Percentiles rank a stretch among this genome's conserved stretches.
phyloP scores from a whole-genome alignment of 1,140 invertebrate species.

The Antheraea mylitta region DNA sequence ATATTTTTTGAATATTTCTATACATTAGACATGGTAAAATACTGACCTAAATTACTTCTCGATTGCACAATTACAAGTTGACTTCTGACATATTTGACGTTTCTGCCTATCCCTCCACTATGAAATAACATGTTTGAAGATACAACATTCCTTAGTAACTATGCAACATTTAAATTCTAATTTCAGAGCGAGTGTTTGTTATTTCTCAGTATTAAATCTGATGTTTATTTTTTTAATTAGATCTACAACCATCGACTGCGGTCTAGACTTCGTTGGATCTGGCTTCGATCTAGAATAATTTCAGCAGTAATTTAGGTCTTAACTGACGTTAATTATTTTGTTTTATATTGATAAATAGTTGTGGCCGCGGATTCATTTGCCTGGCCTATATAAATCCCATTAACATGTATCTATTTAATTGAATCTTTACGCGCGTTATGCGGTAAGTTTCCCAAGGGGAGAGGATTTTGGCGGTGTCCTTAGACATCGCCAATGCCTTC shows the following conservation, averaged over 20 bases:
- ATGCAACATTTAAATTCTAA: not conserved
- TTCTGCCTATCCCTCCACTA: not conserved
- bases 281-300: slow-evolving; percentile 2
- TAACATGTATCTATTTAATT: too few relatives aligned
- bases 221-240: slow-evolving; percentile 1
- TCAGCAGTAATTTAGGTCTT: not conserved
- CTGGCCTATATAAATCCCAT: too few relatives aligned
- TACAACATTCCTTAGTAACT: not conserved
- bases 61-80: too few relatives aligned
- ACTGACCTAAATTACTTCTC: too few relatives aligned
- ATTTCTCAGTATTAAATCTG: not conserved
- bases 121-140: not conserved
- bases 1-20: too few relatives aligned
- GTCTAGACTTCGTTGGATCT: not conserved
- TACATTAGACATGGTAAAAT: too few relatives aligned
- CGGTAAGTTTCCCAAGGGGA: too few relatives aligned
- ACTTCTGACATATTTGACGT: not conserved
- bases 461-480: too few relatives aligned
- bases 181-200: not conserved
- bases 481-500: too few relatives aligned
- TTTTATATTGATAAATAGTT: not conserved
- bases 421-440: too few relatives aligned
- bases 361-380: too few relatives aligned
- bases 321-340: not conserved
- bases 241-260: not conserved